phyloP scores from a whole-genome alignment of 2,113 vertebrate genomes.

The Athene noctua region DNA sequence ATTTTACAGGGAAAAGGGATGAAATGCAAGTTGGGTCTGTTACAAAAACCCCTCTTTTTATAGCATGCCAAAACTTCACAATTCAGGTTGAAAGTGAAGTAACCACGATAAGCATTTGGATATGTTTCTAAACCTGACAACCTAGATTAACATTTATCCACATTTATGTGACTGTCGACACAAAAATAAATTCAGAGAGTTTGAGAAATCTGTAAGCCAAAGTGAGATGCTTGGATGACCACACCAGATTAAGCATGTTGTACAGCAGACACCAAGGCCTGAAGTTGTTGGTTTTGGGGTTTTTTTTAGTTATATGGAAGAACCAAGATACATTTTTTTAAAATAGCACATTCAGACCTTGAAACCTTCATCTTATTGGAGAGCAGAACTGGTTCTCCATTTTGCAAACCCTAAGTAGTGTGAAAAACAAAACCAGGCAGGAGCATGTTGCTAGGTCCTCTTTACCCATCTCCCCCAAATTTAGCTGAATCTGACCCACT shows the following conservation, averaged over 20 bases:
- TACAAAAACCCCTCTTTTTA: neutral
- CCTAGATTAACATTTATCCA: neutral
- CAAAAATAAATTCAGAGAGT: neutral
- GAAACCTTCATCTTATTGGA: neutral
- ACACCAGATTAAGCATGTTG: neutral
- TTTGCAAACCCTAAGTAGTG: neutral
- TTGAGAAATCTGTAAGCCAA: neutral
- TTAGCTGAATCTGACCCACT: neutral
- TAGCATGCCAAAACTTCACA: neutral
- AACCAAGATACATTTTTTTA: neutral
- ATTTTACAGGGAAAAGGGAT: neutral
- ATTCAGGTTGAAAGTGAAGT: neutral
- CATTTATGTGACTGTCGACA: neutral
- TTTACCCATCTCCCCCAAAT: neutral
- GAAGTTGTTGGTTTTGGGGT: neutral
- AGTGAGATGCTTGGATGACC: neutral
- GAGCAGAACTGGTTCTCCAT: neutral
- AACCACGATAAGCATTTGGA: neutral
- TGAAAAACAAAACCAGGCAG: constrained; percentile 4
- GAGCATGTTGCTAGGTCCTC: neutral
- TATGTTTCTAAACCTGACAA: neutral
- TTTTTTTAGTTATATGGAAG: neutral
- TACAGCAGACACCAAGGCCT: neutral
- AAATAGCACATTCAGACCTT: neutral
- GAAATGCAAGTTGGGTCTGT: neutral